Conservation (phyloP, 1,140 invertebrate species). For the Glossosoma conforme region DNA sequence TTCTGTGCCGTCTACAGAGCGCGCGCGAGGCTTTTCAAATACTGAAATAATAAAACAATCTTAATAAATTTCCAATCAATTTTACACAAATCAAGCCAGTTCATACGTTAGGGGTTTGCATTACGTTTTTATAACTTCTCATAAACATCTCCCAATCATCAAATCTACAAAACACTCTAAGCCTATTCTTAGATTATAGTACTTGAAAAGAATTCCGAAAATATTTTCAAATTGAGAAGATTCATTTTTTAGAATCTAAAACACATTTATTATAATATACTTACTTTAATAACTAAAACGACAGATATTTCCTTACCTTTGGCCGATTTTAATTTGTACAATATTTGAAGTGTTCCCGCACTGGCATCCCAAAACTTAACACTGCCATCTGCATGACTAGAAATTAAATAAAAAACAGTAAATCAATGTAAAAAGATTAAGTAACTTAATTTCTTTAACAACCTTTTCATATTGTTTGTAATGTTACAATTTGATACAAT, state of each 20-base stretch:
- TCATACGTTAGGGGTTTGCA: not conserved
- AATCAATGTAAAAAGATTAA: no score
- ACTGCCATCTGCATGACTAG: slow-evolving; percentile 91
- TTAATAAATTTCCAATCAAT: not conserved
- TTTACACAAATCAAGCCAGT: not conserved
- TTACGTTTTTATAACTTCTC: not conserved
- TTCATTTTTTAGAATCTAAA: slow-evolving; percentile 22
- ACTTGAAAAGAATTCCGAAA: no score
- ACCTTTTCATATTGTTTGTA: no score
- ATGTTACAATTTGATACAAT: no score
- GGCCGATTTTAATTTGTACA: slow-evolving; percentile 97
- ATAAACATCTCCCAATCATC: no score
- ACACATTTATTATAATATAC: no score
- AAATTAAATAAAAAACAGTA: slow-evolving; percentile 40
- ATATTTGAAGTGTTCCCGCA: slow-evolving; percentile 78
- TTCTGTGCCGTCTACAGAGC: slow-evolving; percentile 56
- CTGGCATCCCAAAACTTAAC: slow-evolving; percentile 98
- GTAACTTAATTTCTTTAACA: no score
- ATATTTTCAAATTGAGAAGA: slow-evolving; percentile 69
- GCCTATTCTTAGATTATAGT: no score
- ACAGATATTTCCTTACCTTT: slow-evolving; percentile 52
- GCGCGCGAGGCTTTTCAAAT: slow-evolving; percentile 71
- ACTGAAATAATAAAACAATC: slow-evolving; percentile 40
- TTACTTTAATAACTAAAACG: no score
- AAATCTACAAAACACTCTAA: no score